Conservation (phyloP, 2,888 invertebrate species). For the Tachystola acroxantha region DNA sequence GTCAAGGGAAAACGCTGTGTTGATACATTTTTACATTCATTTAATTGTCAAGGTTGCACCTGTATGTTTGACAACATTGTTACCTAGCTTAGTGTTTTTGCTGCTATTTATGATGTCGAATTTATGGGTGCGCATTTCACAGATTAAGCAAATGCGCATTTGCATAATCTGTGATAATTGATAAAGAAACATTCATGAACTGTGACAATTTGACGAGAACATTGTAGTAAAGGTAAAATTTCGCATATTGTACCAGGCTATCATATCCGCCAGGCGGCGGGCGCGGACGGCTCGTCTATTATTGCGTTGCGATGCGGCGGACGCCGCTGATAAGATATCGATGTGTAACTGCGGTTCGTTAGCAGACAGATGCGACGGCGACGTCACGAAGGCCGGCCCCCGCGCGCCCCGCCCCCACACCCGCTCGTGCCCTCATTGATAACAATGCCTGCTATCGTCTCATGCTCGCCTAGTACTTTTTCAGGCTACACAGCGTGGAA, state of each 20-base stretch:
- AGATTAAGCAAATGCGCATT: no score
- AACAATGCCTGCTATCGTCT: slow-evolving; percentile 55
- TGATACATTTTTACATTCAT: no score
- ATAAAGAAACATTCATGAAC: no score
- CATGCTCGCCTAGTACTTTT: slow-evolving; percentile 71
- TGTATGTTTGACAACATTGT: no score
- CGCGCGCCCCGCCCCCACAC: slow-evolving; percentile 21
- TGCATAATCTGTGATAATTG: no score
- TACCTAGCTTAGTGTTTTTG: no score
- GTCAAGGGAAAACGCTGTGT: no score
- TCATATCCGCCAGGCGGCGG: slow-evolving; percentile 32
- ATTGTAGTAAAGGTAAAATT: slow-evolving; percentile 40
- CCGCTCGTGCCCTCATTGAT: slow-evolving; percentile 42
- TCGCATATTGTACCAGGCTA: slow-evolving; percentile 43
- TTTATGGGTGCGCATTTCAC: no score
- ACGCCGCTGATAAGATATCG: slow-evolving; percentile 57
- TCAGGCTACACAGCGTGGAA: slow-evolving; percentile 54
- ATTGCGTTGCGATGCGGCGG: slow-evolving; percentile 26
- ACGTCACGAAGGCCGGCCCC: slow-evolving; percentile 43
- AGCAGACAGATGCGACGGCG: slow-evolving; percentile 38
- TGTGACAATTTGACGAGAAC: no score
- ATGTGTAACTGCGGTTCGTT: slow-evolving; percentile 36
- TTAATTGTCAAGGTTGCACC: no score
- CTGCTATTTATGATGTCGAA: no score
- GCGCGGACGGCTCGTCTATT: no score